Base-by-base conservation (phyloP, 2,888 invertebrate species). In the Aphidius colemani region DNA sequence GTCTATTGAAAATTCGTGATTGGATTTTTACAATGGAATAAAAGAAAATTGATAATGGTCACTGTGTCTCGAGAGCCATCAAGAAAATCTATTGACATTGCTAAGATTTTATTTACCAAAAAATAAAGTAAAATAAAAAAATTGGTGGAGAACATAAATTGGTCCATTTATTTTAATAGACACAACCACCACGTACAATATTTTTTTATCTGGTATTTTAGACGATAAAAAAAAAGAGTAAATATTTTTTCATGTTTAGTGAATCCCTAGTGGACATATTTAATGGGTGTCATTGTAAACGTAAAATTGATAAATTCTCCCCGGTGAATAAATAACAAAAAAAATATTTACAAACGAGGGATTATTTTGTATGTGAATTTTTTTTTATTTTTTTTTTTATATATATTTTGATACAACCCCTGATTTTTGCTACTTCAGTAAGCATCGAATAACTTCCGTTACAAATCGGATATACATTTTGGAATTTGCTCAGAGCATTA, bases 261-360 rank as follows among this genome's bases (percentile, higher is more conserved):
- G 39, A n/a, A 11, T 57, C 44, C 13, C 51, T 11, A 13, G 53
- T 40, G 9, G 9, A 43, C 44, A 63, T 53, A 61, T 53, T 45
- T 53, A 66, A 65, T 56, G 69, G 62, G 71, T 72, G 71, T 72
- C 73, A 77, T 30, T 30, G 30, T 30, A 77, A 75, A 75, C 71
- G 73, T 72, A 76, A 77, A 78, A 78, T 78, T 75, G 74, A 70
- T 66, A 69, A 71, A 75, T 75, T 74, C 76, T 70, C 71, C 65
- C 67, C 61, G 68, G 71, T 72, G 74, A 77, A 78, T 78, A 10
- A 55, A 51, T 63, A 59, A 49, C 49, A 46, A 18, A 18, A 18
- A 13, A 18, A 18, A 18, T n/a, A n/a, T n/a, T n/a, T n/a, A 30
- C 5, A 30, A 30, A 30, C 2, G 30, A 30, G 30, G 30, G 30